Conservation (phyloP, 2,888 invertebrate species). For the Oscheius sp. region DNA sequence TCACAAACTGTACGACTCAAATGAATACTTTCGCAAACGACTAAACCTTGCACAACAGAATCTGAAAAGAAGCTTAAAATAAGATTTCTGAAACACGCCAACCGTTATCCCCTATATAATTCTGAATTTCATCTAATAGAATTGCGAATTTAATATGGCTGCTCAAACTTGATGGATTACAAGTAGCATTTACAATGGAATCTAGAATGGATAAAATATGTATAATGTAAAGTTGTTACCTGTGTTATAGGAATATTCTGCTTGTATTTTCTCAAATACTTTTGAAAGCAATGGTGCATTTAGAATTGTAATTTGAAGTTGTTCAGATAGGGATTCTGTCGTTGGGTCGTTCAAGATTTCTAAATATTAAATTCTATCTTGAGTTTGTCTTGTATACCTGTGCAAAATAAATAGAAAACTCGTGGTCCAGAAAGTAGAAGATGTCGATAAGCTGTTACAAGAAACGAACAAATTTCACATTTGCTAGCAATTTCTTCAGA, state of each 20-base stretch:
- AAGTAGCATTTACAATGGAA: background rate
- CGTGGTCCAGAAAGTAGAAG: slow-evolving; percentile 16
- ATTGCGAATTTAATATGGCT: slow-evolving; percentile 5
- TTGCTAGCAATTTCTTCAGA: background rate
- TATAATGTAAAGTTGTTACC: background rate
- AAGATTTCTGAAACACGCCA: background rate
- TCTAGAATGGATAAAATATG: background rate
- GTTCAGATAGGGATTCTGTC: background rate
- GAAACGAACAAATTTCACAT: slow-evolving; percentile 1
- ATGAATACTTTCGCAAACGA: background rate
- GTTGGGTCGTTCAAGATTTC: background rate
- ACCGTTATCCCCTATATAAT: background rate
- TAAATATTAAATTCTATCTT: background rate
- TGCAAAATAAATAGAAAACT: slow-evolving; percentile 9
- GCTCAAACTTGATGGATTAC: background rate
- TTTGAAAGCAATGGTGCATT: background rate
- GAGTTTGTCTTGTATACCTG: background rate
- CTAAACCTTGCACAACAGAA: background rate
- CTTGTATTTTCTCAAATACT: slow-evolving; percentile 1
- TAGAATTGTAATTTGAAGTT: slow-evolving; percentile 9
- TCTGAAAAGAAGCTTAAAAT: background rate
- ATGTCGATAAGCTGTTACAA: slow-evolving; percentile 8
- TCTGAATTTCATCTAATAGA: background rate
- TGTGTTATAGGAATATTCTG: slow-evolving; percentile 1
- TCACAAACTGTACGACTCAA: background rate